Evolutionary conservation across 2,113 vertebrate species (phyloP).

Genomic region (Dromaius novaehollandiae): DNA sequence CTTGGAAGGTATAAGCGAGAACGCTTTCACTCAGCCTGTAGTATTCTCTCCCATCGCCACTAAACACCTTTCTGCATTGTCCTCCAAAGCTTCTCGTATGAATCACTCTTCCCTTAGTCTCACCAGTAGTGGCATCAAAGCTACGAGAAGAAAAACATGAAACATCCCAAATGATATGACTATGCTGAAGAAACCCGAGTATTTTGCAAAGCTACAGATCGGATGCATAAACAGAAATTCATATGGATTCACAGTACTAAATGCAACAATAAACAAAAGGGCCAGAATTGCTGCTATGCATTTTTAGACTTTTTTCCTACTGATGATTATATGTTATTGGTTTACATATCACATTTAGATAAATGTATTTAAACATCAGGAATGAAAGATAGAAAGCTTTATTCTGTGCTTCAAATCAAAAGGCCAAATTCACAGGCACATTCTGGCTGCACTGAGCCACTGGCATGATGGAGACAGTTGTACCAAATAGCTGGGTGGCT

Average conservation of each 20-base stretch:
- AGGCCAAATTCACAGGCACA: neutral
- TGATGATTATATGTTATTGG: neutral
- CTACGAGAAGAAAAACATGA: conserved; percentile 55
- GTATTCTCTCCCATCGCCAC: conserved; percentile 74
- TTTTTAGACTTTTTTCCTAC: neutral
- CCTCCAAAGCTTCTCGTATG: conserved; percentile 90
- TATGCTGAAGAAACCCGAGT: neutral
- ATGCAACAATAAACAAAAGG: neutral
- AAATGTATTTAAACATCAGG: neutral
- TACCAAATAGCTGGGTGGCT: neutral
- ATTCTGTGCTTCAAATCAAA: neutral
- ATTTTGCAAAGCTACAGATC: neutral
- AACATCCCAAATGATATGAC: neutral
- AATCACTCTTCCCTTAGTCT: conserved; percentile 82
- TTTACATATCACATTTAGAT: neutral
- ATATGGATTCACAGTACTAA: neutral
- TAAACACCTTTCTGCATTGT: conserved; percentile 90
- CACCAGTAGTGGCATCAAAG: conserved; percentile 78
- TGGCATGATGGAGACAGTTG: neutral
- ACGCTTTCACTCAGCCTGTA: conserved; percentile 87
- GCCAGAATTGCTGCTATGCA: neutral
- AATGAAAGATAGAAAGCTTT: neutral
- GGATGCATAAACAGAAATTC: neutral
- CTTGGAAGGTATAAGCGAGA: conserved; percentile 91
- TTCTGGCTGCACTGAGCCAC: neutral